These are phyloP conservation scores for Nothocercus julius DNA, from an alignment of 2,113 vertebrate genomes.

Conservation along the genomic window DNA sequence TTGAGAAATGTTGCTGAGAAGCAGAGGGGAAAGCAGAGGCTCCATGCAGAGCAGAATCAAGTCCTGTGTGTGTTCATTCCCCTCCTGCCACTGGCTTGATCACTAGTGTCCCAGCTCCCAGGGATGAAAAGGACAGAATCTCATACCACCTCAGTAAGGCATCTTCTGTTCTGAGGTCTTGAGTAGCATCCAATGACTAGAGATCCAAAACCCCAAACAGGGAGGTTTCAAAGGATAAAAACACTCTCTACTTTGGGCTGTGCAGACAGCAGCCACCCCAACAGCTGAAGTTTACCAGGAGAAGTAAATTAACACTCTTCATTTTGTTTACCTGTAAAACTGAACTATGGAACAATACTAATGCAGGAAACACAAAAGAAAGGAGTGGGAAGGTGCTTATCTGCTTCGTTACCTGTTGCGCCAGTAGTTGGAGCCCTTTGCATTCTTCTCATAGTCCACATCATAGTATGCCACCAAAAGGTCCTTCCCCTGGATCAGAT, in stretches of 20 bases:
- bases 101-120: not conserved
- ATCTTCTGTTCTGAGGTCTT: not conserved
- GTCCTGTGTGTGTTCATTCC: rapidly evolving
- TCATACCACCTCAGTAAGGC: not conserved
- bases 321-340: not conserved
- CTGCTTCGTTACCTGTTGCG: conserved; percentile 92
- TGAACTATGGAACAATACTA: rapidly evolving
- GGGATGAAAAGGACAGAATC: rapidly evolving
- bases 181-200: not conserved
- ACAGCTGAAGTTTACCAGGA: not conserved
- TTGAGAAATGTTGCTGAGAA: not conserved
- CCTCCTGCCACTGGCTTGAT: rapidly evolving
- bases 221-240: not conserved
- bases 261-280: not conserved
- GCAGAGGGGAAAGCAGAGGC: not conserved
- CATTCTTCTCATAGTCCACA: conserved; percentile 95
- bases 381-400: not conserved
- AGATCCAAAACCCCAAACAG: not conserved
- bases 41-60: no score
- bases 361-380: rapidly evolving
- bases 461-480: conserved; percentile 94
- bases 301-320: not conserved
- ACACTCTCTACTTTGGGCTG: not conserved
- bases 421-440: conserved; percentile 99
- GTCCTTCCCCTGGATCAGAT: conserved; percentile 92